Evolutionary conservation across 2,113 vertebrate species (phyloP).

Genomic region (Dunckerocampus dactyliophorus): DNA sequence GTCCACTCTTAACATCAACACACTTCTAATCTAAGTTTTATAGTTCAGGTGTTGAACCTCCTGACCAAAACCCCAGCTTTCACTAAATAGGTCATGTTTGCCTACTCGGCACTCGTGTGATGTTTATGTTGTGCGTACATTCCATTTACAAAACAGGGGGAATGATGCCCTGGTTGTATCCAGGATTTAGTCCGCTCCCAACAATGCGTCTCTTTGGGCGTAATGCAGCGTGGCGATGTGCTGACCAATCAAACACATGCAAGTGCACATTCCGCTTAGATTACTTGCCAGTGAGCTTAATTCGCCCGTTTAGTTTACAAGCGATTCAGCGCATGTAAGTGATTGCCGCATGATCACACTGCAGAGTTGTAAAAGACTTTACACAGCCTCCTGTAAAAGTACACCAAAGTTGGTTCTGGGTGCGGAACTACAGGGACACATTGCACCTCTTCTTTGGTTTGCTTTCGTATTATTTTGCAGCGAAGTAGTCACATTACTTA

Average conservation of each 20-base stretch:
- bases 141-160: too few species aligned
- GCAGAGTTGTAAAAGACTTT: neutral
- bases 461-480: too few species aligned
- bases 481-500: too few species aligned
- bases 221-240: neutral
- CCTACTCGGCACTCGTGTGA: too few species aligned
- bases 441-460: too few species aligned
- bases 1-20: neutral
- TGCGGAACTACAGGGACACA: neutral
- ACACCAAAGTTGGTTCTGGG: neutral
- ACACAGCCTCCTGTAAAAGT: neutral
- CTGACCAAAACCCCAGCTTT: neutral
- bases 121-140: neutral
- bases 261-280: conserved; percentile 1
- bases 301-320: conserved; percentile 3
- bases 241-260: neutral
- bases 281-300: conserved; percentile 1
- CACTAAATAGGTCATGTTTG: too few species aligned
- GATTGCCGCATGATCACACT: neutral
- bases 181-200: too few species aligned
- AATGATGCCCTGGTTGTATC: neutral
- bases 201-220: neutral
- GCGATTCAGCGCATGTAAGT: neutral
- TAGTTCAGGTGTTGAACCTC: neutral
- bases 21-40: neutral